These are phyloP conservation scores for Copidosoma floridanum DNA, from an alignment of 1,140 invertebrate genomes.

Conservation along the genomic window DNA sequence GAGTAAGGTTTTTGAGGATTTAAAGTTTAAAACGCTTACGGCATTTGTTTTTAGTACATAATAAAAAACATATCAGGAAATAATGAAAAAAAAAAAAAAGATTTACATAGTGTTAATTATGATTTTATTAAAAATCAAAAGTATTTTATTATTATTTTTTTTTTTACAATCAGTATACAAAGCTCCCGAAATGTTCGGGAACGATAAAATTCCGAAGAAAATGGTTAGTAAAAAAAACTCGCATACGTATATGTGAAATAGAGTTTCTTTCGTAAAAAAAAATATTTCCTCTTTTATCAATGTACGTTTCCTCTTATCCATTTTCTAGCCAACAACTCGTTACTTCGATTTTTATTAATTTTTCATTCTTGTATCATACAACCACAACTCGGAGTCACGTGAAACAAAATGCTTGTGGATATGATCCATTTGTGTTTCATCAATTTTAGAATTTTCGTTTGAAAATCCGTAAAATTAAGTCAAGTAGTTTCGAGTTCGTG, in stretches of 20 bases:
- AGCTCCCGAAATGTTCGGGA: conserved; percentile 37
- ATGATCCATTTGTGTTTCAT: too few species aligned
- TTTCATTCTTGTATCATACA: too few species aligned
- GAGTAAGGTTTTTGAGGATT: too few species aligned
- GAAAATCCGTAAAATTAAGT: too few species aligned
- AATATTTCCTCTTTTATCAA: conserved; percentile 33
- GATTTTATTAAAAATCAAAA: conserved; percentile 39
- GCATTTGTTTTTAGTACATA: background rate
- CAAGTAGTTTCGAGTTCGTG: too few species aligned
- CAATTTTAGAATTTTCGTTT: too few species aligned
- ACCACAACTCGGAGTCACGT: too few species aligned
- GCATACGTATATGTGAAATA: conserved; percentile 37
- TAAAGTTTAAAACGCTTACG: too few species aligned
- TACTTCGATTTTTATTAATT: too few species aligned
- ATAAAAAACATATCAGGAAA: background rate
- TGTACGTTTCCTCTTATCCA: conserved; percentile 43
- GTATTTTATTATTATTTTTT: conserved; percentile 35
- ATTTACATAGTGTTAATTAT: conserved; percentile 40
- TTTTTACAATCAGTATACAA: conserved; percentile 39
- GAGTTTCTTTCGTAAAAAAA: conserved; percentile 31
- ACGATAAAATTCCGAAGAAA: conserved; percentile 38
- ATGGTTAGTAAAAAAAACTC: conserved; percentile 44
- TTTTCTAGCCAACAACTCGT: conserved; percentile 40
- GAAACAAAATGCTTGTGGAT: too few species aligned
- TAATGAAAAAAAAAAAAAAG: conserved; percentile 9